Evolutionary conservation across 2,113 vertebrate genomes (phyloP).

Genomic region (Nyctereutes procyonoides): DNA sequence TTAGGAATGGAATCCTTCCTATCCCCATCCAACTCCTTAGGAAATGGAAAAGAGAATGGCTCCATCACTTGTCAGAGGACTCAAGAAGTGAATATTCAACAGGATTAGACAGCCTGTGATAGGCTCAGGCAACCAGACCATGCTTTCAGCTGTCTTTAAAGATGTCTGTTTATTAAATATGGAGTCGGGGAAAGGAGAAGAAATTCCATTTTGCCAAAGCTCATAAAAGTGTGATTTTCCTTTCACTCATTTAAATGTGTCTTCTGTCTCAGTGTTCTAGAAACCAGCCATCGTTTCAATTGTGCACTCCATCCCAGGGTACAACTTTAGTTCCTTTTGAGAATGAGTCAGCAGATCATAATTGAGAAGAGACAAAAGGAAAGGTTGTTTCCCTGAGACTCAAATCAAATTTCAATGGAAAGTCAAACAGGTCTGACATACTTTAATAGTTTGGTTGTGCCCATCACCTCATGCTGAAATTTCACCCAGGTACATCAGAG

Average conservation of each 20-base stretch:
- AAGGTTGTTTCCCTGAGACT: slow-evolving; percentile 49
- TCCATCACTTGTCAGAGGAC: not conserved
- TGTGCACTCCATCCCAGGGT: not conserved
- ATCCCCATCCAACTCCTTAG: not conserved
- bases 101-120: not conserved
- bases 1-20: not conserved
- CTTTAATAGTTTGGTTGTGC: not conserved
- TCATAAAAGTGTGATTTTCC: not conserved
- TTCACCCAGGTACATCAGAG: not conserved
- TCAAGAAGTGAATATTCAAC: not conserved
- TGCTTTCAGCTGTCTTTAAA: not conserved
- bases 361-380: slow-evolving; percentile 13
- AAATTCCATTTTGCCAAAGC: not conserved
- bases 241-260: not conserved
- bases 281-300: not conserved
- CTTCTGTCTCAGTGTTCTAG: not conserved
- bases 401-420: slow-evolving; percentile 59
- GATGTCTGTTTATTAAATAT: not conserved
- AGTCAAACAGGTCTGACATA: slow-evolving; percentile 16
- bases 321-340: slow-evolving; percentile 35
- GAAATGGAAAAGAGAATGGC: not conserved
- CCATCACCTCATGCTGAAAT: not conserved
- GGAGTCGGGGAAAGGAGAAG: not conserved
- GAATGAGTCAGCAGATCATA: slow-evolving; percentile 57
- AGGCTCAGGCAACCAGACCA: not conserved